Conservation (phyloP, 2,797 vertebrate genomes). For the Urosaurus nigricauda region DNA sequence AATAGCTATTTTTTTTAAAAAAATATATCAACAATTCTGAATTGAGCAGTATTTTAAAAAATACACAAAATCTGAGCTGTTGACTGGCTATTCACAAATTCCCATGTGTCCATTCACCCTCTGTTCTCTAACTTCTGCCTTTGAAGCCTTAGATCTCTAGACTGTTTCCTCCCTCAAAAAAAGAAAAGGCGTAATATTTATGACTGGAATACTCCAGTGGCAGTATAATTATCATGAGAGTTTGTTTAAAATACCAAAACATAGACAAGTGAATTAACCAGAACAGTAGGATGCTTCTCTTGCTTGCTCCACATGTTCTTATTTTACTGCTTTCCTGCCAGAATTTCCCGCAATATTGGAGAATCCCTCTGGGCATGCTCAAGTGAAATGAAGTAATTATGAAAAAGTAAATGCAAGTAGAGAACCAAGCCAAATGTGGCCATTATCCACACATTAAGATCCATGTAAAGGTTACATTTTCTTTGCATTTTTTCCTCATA, state of each 20-base stretch:
- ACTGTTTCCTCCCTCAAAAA: background rate
- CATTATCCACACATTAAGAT: background rate
- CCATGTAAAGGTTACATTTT: background rate
- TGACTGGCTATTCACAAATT: background rate
- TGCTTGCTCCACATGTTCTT: background rate
- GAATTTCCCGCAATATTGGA: background rate
- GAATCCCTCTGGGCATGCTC: background rate
- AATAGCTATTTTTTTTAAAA: background rate
- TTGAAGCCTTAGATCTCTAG: too few species aligned
- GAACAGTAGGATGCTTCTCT: background rate
- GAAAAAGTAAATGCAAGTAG: background rate
- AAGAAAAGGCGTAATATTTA: background rate
- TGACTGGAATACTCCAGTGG: background rate
- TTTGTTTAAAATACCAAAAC: background rate
- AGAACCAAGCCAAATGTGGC: background rate
- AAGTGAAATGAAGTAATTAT: too few species aligned
- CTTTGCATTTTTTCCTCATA: background rate
- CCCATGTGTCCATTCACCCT: background rate
- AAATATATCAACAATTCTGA: background rate
- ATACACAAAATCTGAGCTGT: background rate
- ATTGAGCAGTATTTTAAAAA: background rate
- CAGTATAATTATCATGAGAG: background rate
- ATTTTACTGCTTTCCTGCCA: background rate
- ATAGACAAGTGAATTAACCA: background rate
- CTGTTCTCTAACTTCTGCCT: background rate